Conservation (phyloP, 2,113 vertebrate genomes). For the Nothocercus nigrocapillus region DNA sequence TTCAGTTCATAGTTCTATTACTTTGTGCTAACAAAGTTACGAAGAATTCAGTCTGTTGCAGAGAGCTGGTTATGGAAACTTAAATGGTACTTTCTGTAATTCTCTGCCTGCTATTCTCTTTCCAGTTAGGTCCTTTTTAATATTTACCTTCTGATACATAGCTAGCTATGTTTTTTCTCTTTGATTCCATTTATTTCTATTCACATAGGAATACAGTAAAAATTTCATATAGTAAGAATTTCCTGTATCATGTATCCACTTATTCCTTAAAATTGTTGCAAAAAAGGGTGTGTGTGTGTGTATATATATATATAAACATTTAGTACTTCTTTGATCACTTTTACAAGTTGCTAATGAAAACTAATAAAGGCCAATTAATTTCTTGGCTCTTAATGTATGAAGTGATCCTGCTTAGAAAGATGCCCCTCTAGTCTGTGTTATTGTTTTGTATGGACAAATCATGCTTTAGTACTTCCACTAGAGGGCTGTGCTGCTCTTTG, state of each 20-base stretch:
- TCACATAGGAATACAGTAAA: background rate
- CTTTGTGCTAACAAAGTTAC: background rate
- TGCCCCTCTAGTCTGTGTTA: background rate
- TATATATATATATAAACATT: no score
- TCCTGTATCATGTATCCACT: background rate
- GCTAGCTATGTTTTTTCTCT: background rate
- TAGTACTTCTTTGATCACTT: background rate
- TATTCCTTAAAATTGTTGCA: background rate
- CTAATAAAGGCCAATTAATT: background rate
- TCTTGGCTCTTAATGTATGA: background rate
- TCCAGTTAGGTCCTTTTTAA: background rate
- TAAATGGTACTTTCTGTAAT: background rate
- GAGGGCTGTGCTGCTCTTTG: constrained; percentile 79
- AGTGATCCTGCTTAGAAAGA: background rate
- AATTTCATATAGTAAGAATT: background rate
- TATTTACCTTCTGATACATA: background rate
- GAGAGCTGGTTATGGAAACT: background rate
- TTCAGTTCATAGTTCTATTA: background rate
- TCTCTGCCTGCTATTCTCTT: background rate
- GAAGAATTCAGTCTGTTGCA: background rate
- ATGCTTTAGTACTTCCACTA: constrained; percentile 36
- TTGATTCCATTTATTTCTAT: background rate
- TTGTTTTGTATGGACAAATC: background rate
- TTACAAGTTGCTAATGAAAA: no score
- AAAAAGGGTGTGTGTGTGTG: background rate